A percentile compares a stretch with the other conserved stretches of the same genome.
These are phyloP conservation scores for Drosophila albomicans DNA, from an alignment of 1,140 invertebrate species.

Conservation along the genomic window DNA sequence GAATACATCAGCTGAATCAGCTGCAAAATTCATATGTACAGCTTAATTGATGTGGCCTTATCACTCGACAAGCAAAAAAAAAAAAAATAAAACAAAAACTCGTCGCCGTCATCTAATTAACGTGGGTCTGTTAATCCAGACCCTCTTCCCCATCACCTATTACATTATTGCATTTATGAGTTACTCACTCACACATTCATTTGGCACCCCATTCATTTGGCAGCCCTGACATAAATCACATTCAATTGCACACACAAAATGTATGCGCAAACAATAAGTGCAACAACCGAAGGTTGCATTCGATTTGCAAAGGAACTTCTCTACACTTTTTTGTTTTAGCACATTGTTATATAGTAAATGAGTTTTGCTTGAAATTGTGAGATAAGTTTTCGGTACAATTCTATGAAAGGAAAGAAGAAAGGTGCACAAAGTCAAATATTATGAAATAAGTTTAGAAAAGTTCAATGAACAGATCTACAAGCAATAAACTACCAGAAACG, in stretches of 20 bases:
- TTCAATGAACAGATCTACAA: too few species aligned
- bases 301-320: not conserved
- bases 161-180: too few species aligned
- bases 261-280: not conserved
- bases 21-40: slow-evolving; percentile 27
- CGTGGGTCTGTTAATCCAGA: slow-evolving; percentile 42
- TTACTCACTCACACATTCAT: not conserved
- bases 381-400: too few species aligned
- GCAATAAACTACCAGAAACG: too few species aligned
- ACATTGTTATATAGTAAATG: not conserved
- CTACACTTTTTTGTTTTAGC: not conserved
- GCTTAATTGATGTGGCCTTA: slow-evolving; percentile 63
- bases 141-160: not conserved
- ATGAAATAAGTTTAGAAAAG: not conserved
- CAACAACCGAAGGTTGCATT: not conserved
- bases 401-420: not conserved
- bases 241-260: not conserved
- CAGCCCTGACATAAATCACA: slow-evolving; percentile 36
- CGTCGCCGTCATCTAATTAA: slow-evolving; percentile 45
- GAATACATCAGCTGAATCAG: not conserved
- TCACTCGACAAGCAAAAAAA: slow-evolving; percentile 26
- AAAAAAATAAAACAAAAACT: too few species aligned
- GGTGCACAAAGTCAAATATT: not conserved
- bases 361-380: not conserved
- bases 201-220: not conserved